Conservation (phyloP, 2,888 invertebrate genomes). For the Heteromurus nitidus region DNA sequence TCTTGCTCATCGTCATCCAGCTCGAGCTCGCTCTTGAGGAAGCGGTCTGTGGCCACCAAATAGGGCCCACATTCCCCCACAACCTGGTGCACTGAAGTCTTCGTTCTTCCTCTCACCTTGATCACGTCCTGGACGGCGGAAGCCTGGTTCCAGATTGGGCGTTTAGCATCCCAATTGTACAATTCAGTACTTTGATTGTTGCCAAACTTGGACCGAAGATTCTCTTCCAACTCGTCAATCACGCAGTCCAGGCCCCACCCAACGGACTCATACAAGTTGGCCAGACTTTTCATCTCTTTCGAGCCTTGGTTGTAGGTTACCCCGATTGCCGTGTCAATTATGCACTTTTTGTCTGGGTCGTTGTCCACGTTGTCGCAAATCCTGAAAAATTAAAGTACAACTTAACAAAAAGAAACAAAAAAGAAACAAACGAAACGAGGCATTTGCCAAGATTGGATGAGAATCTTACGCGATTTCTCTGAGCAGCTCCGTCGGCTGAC, state of each 20-base stretch:
- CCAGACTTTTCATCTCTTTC: conserved; percentile 1
- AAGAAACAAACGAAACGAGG: too few relatives aligned
- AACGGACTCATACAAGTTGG: conserved; percentile 37
- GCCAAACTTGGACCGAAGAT: background rate
- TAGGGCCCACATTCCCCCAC: conserved; percentile 34
- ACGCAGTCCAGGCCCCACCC: conserved; percentile 38
- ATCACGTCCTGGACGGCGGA: background rate
- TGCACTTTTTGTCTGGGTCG: background rate
- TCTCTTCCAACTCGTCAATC: conserved; percentile 24
- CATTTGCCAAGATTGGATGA: background rate
- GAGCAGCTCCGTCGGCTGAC: background rate
- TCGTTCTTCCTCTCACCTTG: background rate
- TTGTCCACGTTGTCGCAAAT: conserved; percentile 26
- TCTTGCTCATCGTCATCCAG: background rate
- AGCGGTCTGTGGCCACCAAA: conserved; percentile 25
- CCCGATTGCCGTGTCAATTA: conserved; percentile 18
- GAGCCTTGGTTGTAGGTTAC: conserved; percentile 18
- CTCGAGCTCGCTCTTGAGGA: background rate
- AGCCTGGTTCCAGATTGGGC: conserved; percentile 10
- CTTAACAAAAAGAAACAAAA: too few relatives aligned
- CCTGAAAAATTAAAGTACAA: too few relatives aligned
- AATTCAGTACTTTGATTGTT: background rate
- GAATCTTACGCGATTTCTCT: conserved; percentile 21
- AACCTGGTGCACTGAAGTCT: conserved; percentile 15
- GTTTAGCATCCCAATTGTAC: background rate